Conservation (phyloP, 64 coral and sea anemone genomes). For the Orbicella faveolata region DNA sequence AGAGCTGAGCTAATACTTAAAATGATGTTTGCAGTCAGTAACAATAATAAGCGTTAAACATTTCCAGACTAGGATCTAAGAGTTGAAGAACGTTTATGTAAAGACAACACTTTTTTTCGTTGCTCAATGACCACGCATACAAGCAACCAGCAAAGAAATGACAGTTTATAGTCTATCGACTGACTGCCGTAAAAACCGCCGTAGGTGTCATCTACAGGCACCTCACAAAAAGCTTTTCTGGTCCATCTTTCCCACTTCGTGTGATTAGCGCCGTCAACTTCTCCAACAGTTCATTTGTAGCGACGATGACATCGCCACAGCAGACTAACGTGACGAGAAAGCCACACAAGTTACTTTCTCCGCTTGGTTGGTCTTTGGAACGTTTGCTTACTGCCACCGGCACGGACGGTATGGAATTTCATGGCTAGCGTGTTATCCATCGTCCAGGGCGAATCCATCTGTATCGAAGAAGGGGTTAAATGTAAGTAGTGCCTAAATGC, state of each 20-base stretch:
- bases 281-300: background rate
- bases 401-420: conserved; percentile 84
- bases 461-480: background rate
- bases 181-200: background rate
- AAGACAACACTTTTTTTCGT: too few species aligned
- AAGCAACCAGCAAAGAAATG: too few species aligned
- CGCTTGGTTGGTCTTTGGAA: conserved; percentile 90
- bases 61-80: too few species aligned
- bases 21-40: too few species aligned
- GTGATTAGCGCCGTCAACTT: background rate
- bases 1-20: too few species aligned
- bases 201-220: background rate
- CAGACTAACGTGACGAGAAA: background rate
- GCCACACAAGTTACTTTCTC: conserved; percentile 58
- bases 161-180: too few species aligned
- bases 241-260: background rate
- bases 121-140: too few species aligned
- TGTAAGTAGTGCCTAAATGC: background rate
- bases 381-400: conserved; percentile 76
- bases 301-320: background rate
- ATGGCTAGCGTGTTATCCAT: conserved; percentile 86
- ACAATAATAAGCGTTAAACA: too few species aligned
- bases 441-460: conserved; percentile 92
- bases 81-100: too few species aligned
- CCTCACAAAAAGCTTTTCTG: background rate